Conservation (phyloP, 2,888 invertebrate species). For the Polydrusus cervinus region DNA sequence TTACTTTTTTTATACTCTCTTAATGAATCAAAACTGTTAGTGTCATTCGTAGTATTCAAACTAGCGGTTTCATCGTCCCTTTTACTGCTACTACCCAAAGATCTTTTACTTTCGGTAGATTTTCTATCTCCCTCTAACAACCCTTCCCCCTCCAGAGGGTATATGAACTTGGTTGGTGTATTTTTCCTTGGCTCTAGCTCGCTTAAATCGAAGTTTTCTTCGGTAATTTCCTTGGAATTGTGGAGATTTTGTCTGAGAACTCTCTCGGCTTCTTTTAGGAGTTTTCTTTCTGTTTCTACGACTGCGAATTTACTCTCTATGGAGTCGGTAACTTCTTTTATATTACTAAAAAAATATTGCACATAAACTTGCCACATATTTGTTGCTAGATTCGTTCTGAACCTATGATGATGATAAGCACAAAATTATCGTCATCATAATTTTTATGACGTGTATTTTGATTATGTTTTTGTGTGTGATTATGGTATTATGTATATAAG, state of each 20-base stretch:
- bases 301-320: slow-evolving; percentile 73
- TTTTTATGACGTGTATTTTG: too few species aligned
- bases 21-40: slow-evolving; percentile 40
- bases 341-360: slow-evolving; percentile 58
- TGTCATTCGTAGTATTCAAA: slow-evolving; percentile 42
- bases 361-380: too few species aligned
- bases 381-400: too few species aligned
- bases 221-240: slow-evolving; percentile 61
- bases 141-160: slow-evolving; percentile 68
- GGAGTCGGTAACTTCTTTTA: slow-evolving; percentile 68
- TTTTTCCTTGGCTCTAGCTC: slow-evolving; percentile 65
- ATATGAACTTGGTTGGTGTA: slow-evolving; percentile 67
- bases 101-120: slow-evolving; percentile 47
- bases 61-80: slow-evolving; percentile 41
- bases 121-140: slow-evolving; percentile 68
- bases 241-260: slow-evolving; percentile 61
- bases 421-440: too few species aligned
- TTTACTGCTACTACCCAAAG: slow-evolving; percentile 53
- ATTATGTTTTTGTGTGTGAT: too few species aligned
- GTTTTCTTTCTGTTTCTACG: slow-evolving; percentile 64
- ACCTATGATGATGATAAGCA: too few species aligned
- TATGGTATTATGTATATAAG: too few species aligned
- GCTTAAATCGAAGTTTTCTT: slow-evolving; percentile 61
- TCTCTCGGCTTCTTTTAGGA: slow-evolving; percentile 62
- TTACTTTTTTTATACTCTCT: slow-evolving; percentile 52